phyloP scores from a whole-genome alignment of 37 sponge, comb jelly and placozoan species.

The Tethya wilhelma region DNA sequence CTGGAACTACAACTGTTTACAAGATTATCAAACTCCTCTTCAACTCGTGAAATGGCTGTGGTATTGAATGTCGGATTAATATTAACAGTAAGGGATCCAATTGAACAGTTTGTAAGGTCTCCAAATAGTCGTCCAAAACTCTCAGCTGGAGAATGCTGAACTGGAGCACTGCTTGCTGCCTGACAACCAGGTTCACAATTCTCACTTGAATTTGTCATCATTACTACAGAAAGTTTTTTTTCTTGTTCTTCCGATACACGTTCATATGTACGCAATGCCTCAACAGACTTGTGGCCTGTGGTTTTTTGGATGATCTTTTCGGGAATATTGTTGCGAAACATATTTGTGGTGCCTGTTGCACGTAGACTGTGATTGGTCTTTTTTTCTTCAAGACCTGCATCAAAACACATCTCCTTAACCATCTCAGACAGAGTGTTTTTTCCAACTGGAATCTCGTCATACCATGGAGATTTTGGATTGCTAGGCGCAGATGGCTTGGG shows the following conservation, averaged over 20 bases:
- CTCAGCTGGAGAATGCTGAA: not conserved
- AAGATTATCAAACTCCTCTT: too few relatives aligned
- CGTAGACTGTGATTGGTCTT: not conserved
- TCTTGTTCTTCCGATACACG: not conserved
- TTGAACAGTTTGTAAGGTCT: constrained; percentile 14
- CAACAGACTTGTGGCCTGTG: not conserved
- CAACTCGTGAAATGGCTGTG: too few relatives aligned
- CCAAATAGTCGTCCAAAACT: not conserved
- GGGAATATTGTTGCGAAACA: not conserved
- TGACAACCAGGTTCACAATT: too few relatives aligned
- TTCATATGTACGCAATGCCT: not conserved
- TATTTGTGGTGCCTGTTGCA: not conserved
- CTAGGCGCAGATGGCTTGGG: not conserved
- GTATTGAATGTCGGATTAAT: too few relatives aligned
- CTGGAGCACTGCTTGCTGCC: too few relatives aligned
- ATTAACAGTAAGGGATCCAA: not conserved
- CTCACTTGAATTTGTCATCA: too few relatives aligned
- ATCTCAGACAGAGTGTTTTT: not conserved
- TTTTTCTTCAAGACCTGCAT: not conserved
- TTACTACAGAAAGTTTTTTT: too few relatives aligned
- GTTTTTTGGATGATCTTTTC: not conserved
- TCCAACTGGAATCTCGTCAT: not conserved
- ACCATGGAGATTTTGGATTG: not conserved
- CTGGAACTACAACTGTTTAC: too few relatives aligned
- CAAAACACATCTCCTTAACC: not conserved